These are phyloP conservation scores for Calliopum simillimum DNA, from an alignment of 2,888 invertebrate genomes.

Conservation along the genomic window DNA sequence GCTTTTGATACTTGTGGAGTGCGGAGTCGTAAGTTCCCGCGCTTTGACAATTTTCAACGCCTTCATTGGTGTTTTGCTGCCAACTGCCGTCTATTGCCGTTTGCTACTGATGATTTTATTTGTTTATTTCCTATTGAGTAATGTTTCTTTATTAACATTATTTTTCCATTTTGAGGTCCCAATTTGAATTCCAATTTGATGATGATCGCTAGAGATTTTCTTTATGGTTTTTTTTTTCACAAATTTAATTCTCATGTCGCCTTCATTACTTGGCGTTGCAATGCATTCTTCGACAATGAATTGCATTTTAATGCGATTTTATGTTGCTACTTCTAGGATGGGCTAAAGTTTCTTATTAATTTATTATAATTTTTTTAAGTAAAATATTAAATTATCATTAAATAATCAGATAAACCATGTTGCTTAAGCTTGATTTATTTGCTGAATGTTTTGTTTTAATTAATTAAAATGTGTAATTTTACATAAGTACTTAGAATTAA, in stretches of 20 bases:
- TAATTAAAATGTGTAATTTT: too few relatives aligned
- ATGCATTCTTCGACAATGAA: neutral
- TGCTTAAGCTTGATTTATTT: too few relatives aligned
- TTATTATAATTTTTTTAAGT: too few relatives aligned
- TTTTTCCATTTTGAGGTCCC: slow-evolving; percentile 15
- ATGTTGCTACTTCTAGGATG: too few relatives aligned
- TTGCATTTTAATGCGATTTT: too few relatives aligned
- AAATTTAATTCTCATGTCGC: neutral
- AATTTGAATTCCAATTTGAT: slow-evolving; percentile 21
- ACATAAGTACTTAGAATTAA: too few relatives aligned
- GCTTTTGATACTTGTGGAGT: slow-evolving; percentile 11
- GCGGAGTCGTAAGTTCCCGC: slow-evolving; percentile 29
- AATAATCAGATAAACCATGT: too few relatives aligned
- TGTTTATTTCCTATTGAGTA: slow-evolving; percentile 20
- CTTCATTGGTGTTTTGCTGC: slow-evolving; percentile 17
- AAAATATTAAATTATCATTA: too few relatives aligned
- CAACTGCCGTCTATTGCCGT: neutral
- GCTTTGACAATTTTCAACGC: slow-evolving; percentile 32
- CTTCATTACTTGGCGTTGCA: neutral
- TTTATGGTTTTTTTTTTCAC: neutral
- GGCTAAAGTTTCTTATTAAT: too few relatives aligned
- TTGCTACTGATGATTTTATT: slow-evolving; percentile 30
- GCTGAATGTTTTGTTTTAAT: too few relatives aligned
- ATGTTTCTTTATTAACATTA: slow-evolving; percentile 2
- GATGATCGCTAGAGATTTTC: neutral